phyloP scores from a whole-genome alignment of 2,888 invertebrate species.

The Ceriagrion tenellum region DNA sequence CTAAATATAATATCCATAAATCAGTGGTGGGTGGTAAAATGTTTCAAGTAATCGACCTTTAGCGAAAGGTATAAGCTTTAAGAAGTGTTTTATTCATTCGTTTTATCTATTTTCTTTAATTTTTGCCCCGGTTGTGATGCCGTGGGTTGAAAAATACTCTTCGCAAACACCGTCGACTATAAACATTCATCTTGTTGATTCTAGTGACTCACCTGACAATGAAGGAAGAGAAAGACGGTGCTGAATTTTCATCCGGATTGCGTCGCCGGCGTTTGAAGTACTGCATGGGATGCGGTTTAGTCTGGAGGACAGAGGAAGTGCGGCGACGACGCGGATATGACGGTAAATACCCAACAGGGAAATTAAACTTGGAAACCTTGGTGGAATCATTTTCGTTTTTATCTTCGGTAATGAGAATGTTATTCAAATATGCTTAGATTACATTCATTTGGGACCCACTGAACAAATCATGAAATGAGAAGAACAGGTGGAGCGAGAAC shows the following conservation, averaged over 20 bases:
- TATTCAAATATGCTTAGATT: conserved; percentile 21
- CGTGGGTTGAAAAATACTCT: not conserved
- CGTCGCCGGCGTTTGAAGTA: not conserved
- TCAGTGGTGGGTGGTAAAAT: not conserved
- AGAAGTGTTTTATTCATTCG: too few relatives aligned
- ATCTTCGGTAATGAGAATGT: not conserved
- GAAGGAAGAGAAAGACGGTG: not conserved
- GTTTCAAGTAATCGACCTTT: too few relatives aligned
- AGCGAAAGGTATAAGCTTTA: too few relatives aligned
- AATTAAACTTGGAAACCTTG: not conserved
- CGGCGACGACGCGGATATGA: not conserved
- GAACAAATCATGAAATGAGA: conserved; percentile 24
- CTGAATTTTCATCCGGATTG: not conserved
- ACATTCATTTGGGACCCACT: conserved; percentile 14
- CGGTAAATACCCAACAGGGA: not conserved
- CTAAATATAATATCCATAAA: not conserved
- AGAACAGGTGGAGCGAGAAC: not conserved
- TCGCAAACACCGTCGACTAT: not conserved
- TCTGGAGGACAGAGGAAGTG: not conserved
- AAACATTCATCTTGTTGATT: not conserved
- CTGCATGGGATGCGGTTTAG: not conserved
- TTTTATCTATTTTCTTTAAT: too few relatives aligned
- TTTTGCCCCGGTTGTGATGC: too few relatives aligned
- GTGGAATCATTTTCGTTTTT: not conserved
- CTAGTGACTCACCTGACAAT: not conserved